Conservation (phyloP, 2,888 invertebrate species). For the Agrotis exclamationis region DNA sequence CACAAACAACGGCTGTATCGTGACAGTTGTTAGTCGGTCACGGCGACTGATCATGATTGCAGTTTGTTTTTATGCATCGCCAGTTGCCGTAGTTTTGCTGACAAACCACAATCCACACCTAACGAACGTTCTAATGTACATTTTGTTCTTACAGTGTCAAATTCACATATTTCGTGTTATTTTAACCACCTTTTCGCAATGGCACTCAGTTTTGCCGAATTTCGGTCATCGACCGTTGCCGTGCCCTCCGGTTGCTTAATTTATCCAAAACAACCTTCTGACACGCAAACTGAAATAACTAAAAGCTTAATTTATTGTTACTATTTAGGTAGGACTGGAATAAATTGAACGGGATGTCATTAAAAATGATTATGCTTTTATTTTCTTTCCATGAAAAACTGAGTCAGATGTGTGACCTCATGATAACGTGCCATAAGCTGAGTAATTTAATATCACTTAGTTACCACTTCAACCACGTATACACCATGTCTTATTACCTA, state of each 20-base stretch:
- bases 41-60: conserved; percentile 51
- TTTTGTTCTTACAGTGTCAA: conserved; percentile 7
- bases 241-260: conserved; percentile 61
- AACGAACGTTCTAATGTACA: conserved; percentile 2
- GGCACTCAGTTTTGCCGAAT: conserved; percentile 37
- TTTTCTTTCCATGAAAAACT: conserved; percentile 13
- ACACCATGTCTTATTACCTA: too few relatives aligned
- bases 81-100: conserved; percentile 7
- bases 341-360: conserved; percentile 3
- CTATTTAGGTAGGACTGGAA: conserved; percentile 9
- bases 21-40: conserved; percentile 48
- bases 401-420: conserved; percentile 10
- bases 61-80: conserved; percentile 35
- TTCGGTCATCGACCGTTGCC: conserved; percentile 55
- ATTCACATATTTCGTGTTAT: conserved; percentile 17
- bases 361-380: conserved; percentile 1
- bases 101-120: neutral
- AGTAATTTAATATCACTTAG: too few relatives aligned
- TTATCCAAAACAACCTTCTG: conserved; percentile 66
- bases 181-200: conserved; percentile 41
- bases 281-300: conserved; percentile 66
- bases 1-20: conserved; percentile 34
- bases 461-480: too few relatives aligned
- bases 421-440: neutral
- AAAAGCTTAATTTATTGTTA: conserved; percentile 32